Evolutionary conservation across 2,113 vertebrate species (phyloP).

Genomic region (Pycnonotus jocosus): DNA sequence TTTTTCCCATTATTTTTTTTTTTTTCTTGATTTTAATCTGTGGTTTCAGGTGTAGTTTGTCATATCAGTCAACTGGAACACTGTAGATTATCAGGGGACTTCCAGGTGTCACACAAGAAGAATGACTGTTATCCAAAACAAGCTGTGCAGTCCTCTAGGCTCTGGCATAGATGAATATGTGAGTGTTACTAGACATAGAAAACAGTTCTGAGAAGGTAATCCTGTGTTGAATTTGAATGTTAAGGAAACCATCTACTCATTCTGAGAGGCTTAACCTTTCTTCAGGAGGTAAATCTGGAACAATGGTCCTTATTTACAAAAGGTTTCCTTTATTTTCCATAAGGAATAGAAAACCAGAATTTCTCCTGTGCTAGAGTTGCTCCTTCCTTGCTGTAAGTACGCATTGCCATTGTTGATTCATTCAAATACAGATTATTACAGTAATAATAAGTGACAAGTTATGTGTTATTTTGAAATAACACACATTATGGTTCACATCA

Average conservation of each 20-base stretch:
- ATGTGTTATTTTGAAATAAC: slow-evolving; percentile 56
- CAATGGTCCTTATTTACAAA: slow-evolving; percentile 34
- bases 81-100: slow-evolving; percentile 33
- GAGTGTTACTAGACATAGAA: slow-evolving; percentile 15
- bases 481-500: slow-evolving; percentile 46
- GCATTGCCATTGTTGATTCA: not conserved
- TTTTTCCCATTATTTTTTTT: not conserved
- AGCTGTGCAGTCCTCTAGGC: slow-evolving; percentile 35
- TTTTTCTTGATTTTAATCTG: not conserved
- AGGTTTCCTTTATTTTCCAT: slow-evolving; percentile 47
- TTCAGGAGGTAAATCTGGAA: slow-evolving; percentile 24
- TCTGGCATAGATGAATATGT: slow-evolving; percentile 29
- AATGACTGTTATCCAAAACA: slow-evolving; percentile 54
- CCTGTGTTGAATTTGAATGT: slow-evolving; percentile 19
- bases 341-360: slow-evolving; percentile 9
- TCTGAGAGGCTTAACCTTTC: slow-evolving; percentile 53
- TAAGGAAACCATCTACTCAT: slow-evolving; percentile 41
- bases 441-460: slow-evolving; percentile 42
- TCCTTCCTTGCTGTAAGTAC: not conserved
- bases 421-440: slow-evolving; percentile 15
- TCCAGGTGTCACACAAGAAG: slow-evolving; percentile 38
- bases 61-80: not conserved
- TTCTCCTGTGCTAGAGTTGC: not conserved
- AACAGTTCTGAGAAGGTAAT: slow-evolving; percentile 44
- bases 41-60: slow-evolving; percentile 43